Evolutionary conservation across 2,888 invertebrate genomes (phyloP).

Genomic region (Nymphalis urticae): DNA sequence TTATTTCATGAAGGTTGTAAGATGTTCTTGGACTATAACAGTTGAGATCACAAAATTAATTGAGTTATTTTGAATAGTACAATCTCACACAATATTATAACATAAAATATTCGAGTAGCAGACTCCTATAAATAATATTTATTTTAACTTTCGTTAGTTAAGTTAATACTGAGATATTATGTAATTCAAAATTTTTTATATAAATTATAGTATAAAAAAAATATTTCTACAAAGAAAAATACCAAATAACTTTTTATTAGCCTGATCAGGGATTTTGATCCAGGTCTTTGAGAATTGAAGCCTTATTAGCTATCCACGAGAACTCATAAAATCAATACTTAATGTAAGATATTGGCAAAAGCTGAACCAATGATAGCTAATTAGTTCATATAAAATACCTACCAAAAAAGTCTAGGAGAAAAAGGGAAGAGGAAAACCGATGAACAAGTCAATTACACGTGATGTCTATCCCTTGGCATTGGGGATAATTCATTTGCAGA

Average conservation of each 20-base stretch:
- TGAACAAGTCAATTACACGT: conserved; percentile 60
- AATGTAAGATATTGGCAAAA: background rate
- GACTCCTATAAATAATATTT: background rate
- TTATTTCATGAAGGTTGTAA: background rate
- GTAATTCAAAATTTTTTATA: too few relatives aligned
- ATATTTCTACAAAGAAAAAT: too few relatives aligned
- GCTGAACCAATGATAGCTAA: conserved; percentile 2
- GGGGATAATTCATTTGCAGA: conserved; percentile 60
- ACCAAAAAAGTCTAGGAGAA: conserved; percentile 18
- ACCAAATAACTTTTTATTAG: too few relatives aligned
- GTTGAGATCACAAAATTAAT: conserved; percentile 5
- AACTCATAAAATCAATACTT: background rate
- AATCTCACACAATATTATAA: background rate
- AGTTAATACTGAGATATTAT: too few relatives aligned
- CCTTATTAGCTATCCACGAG: too few relatives aligned
- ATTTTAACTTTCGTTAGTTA: background rate
- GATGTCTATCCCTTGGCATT: conserved; percentile 52
- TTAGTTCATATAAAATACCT: conserved; percentile 18
- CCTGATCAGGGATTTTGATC: too few relatives aligned
- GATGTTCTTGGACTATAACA: background rate
- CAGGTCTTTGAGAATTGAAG: too few relatives aligned
- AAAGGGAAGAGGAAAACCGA: conserved; percentile 47
- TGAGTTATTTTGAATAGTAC: background rate
- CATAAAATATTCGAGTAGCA: background rate
- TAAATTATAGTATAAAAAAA: too few relatives aligned